Base-by-base conservation (phyloP, 1,140 invertebrate species). In the Lasaia peninsularis region DNA sequence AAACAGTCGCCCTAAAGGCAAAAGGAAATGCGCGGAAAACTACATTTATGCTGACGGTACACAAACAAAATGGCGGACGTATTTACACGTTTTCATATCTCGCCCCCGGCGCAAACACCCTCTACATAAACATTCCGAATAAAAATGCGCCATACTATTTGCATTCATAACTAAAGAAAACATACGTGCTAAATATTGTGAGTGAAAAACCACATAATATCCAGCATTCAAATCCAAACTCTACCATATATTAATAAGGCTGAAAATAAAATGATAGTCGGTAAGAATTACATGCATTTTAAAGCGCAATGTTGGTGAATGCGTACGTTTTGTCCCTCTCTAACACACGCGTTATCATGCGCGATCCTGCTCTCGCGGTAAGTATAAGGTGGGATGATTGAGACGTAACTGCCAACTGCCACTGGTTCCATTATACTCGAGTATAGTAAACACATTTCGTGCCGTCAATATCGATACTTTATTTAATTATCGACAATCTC, bases 121-220 rank as follows among this genome's bases (percentile, higher is more conserved):
- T 83, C 80, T 88, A 88, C 84, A 75, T 88, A 88, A 88, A 88
- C 83, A 86, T 81, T 80, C 63, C 62, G 67, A 80, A 88, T 88
- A 88, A 88, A 88, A 88, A 88, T 84, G 75, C 85, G 83, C 85
- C 85, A 86, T 88, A 85, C 85, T 88, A 88, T 86, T 88, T 88
- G 81, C 83, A 88, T 86, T 88, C 82, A 88, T 86, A 86, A 85
- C 83, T 84, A 86, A 84, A 83, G 83, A 82, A 88, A 86, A 86
- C 85, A 88, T 88, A 88, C 83, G 86, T 86, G 85, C 81, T 80
- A 82, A 86, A 85, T 80, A 79, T 80, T 84, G 73, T 63, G 68
- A 69, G 52, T 63, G 56, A 61, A 82, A 80, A 60, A 65, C 49
- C 62, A 60, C 65, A 44, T 52, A 61, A 35, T 31, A 6, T 0